A percentile compares a stretch with the other conserved stretches of the same genome.
Conservation (phyloP, 2,797 vertebrate genomes). For the Manis javanica region DNA sequence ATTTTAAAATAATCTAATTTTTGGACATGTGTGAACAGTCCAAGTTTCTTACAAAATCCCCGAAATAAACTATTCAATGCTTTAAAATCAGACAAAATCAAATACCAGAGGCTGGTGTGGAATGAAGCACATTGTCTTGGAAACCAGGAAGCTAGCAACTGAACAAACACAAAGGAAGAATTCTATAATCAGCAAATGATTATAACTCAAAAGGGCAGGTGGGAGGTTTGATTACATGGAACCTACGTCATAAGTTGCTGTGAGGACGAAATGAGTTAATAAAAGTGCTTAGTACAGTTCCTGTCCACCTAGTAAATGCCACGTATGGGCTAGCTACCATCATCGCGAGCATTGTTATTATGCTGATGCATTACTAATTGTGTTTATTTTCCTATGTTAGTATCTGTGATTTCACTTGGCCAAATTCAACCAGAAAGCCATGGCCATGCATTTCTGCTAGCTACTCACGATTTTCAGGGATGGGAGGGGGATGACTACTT, state of each 20-base stretch:
- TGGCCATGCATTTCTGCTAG: constrained; percentile 30
- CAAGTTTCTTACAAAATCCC: constrained; percentile 61
- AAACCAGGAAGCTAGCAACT: constrained; percentile 76
- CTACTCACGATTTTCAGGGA: constrained; percentile 22
- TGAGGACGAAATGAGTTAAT: constrained; percentile 51
- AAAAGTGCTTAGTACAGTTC: not conserved
- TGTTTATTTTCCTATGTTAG: constrained; percentile 52
- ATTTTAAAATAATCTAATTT: constrained; percentile 61
- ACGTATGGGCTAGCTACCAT: not conserved
- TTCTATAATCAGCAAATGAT: constrained; percentile 73
- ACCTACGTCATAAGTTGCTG: not conserved
- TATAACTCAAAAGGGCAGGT: constrained; percentile 70
- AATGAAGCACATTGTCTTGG: constrained; percentile 71
- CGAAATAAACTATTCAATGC: constrained; percentile 57
- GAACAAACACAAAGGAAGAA: constrained; percentile 71
- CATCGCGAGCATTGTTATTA: constrained; percentile 27
- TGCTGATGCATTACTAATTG: not conserved
- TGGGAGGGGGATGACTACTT: not conserved
- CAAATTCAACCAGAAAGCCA: constrained; percentile 53
- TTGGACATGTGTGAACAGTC: constrained; percentile 7
- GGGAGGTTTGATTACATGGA: constrained; percentile 48
- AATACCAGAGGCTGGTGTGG: constrained; percentile 55
- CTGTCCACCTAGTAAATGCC: not conserved
- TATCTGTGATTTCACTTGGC: constrained; percentile 32
- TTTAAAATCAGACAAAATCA: constrained; percentile 75